Percentiles rank a stretch among this genome's conserved stretches.
Evolutionary conservation across 1,140 invertebrate species (phyloP).

Genomic region (Lordiphosa mommai): DNA sequence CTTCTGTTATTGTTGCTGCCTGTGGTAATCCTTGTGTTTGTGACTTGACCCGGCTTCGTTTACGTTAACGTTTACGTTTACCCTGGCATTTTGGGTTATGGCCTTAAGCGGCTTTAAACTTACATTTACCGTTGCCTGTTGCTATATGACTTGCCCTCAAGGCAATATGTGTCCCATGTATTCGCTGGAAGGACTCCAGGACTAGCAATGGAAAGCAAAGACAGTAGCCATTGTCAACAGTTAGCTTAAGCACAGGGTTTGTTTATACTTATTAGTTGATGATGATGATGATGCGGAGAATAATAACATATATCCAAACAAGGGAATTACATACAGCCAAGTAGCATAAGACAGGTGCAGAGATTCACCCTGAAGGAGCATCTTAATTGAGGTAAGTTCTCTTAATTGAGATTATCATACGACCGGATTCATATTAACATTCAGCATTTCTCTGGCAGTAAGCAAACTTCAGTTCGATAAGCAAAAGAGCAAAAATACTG

Average conservation of each 20-base stretch:
- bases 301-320: neutral
- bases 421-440: neutral
- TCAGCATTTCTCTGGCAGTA: conserved; percentile 36
- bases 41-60: conserved; percentile 60
- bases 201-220: conserved; percentile 5
- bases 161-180: conserved; percentile 29
- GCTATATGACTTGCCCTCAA: conserved; percentile 40
- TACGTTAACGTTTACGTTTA: conserved; percentile 47
- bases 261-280: conserved; percentile 72
- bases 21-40: conserved; percentile 71
- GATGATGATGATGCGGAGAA: conserved; percentile 45
- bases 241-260: conserved; percentile 61
- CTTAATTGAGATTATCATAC: neutral
- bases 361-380: neutral
- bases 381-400: neutral
- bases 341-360: conserved; percentile 8
- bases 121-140: conserved; percentile 52
- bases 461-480: conserved; percentile 52
- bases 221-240: conserved; percentile 48
- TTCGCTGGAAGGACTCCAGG: conserved; percentile 15
- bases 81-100: conserved; percentile 63
- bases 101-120: conserved; percentile 74
- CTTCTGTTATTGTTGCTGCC: conserved; percentile 30
- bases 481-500: conserved; percentile 44
- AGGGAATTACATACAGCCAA: neutral